These are phyloP conservation scores for Nannospalax galili DNA, from an alignment of 2,113 vertebrate species.

Conservation along the genomic window DNA sequence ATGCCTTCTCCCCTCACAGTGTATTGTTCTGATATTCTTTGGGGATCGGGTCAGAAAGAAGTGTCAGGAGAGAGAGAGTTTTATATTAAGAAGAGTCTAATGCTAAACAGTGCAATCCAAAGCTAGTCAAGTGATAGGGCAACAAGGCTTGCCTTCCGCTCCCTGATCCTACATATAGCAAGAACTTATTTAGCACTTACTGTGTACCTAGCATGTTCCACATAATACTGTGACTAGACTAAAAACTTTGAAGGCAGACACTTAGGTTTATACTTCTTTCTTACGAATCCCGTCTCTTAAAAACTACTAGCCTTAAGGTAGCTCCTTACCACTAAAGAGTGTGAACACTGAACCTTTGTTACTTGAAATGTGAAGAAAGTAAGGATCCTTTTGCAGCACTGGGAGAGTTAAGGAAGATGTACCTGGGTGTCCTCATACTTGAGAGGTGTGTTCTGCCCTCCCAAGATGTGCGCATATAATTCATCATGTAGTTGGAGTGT, in stretches of 20 bases:
- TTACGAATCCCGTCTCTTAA: constrained; percentile 10
- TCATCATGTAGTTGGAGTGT: not conserved
- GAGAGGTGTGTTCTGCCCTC: not conserved
- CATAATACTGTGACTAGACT: not conserved
- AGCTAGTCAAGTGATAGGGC: not conserved
- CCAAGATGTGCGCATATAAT: not conserved
- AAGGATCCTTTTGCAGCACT: not conserved
- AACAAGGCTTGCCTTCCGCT: not conserved
- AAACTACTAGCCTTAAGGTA: not conserved
- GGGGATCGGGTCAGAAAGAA: constrained; percentile 59
- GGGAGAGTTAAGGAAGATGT: not conserved
- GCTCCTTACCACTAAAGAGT: constrained; percentile 24
- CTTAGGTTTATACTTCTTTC: constrained; percentile 3
- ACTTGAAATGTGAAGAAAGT: constrained; percentile 8
- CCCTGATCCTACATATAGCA: constrained; percentile 1
- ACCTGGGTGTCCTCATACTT: not conserved
- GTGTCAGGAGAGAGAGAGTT: not conserved
- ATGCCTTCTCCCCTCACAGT: constrained; percentile 9
- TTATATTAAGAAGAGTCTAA: constrained; percentile 61
- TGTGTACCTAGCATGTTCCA: not conserved
- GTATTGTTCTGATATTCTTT: constrained; percentile 62
- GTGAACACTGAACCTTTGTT: not conserved
- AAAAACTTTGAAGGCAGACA: constrained; percentile 15
- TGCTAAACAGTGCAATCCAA: not conserved
- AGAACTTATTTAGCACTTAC: not conserved